Evolutionary conservation across 2,797 vertebrate genomes (phyloP).

Genomic region (Hydrolagus colliei): DNA sequence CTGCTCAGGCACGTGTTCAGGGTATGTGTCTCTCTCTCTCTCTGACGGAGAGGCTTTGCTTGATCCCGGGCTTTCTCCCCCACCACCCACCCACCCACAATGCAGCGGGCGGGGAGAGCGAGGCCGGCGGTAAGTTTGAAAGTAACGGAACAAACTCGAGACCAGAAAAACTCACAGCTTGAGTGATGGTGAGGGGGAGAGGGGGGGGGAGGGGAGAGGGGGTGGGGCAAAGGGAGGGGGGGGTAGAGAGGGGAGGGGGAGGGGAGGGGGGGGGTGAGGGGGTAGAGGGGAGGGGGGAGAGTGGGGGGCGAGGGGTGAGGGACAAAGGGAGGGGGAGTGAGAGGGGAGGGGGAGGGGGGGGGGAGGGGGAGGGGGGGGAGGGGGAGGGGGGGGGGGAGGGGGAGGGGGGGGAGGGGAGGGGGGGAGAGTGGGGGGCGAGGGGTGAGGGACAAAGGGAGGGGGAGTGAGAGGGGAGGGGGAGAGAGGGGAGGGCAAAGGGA

Average conservation of each 20-base stretch:
- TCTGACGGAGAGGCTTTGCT: no score
- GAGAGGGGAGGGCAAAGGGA: no score
- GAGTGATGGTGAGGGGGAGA: no score
- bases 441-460: not conserved
- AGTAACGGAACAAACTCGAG: not conserved
- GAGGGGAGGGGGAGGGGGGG: not conserved
- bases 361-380: accelerated
- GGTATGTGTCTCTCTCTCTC: no score
- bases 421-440: not conserved
- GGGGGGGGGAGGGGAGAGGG: not conserved
- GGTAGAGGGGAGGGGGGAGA: not conserved
- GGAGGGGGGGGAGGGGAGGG: accelerated
- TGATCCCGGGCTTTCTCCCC: no score
- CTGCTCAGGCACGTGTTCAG: no score
- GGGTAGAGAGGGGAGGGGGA: no score
- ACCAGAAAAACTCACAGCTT: not conserved
- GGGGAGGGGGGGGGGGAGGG: not conserved
- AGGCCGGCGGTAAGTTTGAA: not conserved
- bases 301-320: no score
- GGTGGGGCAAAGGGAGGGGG: accelerated
- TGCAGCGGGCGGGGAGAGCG: not conserved
- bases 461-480: no score
- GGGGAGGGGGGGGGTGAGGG: no score
- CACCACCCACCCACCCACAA: no score
- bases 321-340: not conserved